A percentile compares a stretch with the other conserved stretches of the same genome.
Evolutionary conservation across 2,113 vertebrate species (phyloP).

Genomic region (Tenrec ecaudatus): DNA sequence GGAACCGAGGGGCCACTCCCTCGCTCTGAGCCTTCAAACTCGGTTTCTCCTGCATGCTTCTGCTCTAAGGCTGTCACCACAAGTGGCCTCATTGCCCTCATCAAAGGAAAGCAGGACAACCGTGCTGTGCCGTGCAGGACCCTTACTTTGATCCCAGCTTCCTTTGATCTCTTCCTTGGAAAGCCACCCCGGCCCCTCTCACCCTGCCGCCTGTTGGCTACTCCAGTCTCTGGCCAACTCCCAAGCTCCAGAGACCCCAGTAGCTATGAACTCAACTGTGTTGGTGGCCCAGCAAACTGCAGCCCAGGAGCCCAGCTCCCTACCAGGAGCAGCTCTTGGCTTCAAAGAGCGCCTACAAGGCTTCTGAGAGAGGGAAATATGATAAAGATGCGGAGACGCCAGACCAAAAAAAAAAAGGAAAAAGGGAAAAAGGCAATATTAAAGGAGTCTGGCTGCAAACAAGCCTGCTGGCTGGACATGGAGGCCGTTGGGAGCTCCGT

Average conservation of each 20-base stretch:
- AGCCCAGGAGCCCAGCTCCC: not conserved
- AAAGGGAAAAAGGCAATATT: not conserved
- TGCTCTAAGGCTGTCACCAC: no score
- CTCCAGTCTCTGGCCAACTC: no score
- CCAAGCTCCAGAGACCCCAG: not conserved
- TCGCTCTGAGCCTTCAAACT: not conserved
- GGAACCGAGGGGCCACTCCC: fast-evolving
- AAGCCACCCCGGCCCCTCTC: fast-evolving
- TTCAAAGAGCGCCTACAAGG: not conserved
- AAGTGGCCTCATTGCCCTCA: not conserved
- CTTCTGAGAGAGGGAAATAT: not conserved
- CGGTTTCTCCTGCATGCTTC: not conserved
- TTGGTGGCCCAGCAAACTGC: not conserved
- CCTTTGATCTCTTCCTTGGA: not conserved
- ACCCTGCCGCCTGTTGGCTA: not conserved
- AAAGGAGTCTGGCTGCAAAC: not conserved
- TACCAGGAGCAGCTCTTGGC: not conserved
- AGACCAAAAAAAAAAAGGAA: not conserved
- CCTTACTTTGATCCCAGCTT: not conserved
- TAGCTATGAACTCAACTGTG: not conserved
- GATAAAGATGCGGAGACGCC: not conserved
- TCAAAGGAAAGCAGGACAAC: fast-evolving
- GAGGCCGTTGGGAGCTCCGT: not conserved
- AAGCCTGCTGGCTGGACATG: fast-evolving
- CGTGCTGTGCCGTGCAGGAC: fast-evolving